Conservation (phyloP, 2,113 vertebrate genomes). For the Chiloscyllium plagiosum region DNA sequence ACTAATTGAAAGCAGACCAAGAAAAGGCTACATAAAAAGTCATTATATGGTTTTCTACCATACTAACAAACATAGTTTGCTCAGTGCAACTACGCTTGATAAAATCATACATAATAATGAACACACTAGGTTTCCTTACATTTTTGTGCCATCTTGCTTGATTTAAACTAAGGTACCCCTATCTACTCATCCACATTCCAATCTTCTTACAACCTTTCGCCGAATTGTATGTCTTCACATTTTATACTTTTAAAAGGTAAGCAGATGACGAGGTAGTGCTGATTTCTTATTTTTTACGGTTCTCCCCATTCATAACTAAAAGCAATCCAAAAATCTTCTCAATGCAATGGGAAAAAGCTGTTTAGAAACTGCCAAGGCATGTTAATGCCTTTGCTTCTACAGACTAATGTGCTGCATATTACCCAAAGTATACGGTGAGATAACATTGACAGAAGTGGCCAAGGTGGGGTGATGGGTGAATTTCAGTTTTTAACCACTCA, state of each 20-base stretch:
- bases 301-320: background rate
- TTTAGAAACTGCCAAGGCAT: background rate
- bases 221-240: background rate
- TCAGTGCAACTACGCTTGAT: background rate
- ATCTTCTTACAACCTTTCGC: background rate
- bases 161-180: background rate
- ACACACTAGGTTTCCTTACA: background rate
- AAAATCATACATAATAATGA: background rate
- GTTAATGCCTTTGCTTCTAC: background rate
- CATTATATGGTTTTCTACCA: background rate
- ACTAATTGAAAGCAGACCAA: background rate
- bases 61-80: background rate
- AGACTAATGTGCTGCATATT: background rate
- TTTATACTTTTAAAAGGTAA: background rate
- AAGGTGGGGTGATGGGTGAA: background rate
- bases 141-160: background rate
- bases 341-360: background rate
- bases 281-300: background rate
- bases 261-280: background rate
- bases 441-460: background rate
- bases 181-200: background rate
- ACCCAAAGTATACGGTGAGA: background rate
- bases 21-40: background rate
- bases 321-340: background rate
- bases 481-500: no score